Evolutionary conservation across 2,888 invertebrate species (phyloP).

Genomic region (Candidula unifasciata): DNA sequence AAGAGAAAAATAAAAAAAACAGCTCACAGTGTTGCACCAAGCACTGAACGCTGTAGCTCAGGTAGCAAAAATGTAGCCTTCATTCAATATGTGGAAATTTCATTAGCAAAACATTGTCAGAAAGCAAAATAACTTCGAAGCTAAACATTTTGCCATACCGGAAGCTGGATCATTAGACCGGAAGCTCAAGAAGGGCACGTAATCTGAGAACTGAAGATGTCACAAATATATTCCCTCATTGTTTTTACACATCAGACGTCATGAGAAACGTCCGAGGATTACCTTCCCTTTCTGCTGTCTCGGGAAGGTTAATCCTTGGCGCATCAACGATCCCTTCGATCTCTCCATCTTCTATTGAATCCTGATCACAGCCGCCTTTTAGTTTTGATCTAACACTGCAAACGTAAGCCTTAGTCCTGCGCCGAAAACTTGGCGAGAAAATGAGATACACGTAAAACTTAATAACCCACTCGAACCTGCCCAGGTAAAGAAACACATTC

Average conservation of each 20-base stretch:
- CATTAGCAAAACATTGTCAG: too few species aligned
- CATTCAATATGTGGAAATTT: too few species aligned
- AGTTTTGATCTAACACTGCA: slow-evolving; percentile 23
- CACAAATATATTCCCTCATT: too few species aligned
- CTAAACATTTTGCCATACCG: too few species aligned
- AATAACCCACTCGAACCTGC: slow-evolving; percentile 51
- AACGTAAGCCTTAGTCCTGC: slow-evolving; percentile 34
- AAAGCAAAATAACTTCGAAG: too few species aligned
- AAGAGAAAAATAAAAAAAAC: too few species aligned
- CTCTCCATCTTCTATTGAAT: slow-evolving; percentile 26
- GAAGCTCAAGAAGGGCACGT: too few species aligned
- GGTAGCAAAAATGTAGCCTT: too few species aligned
- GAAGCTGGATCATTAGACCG: too few species aligned
- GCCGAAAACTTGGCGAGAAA: slow-evolving; percentile 53
- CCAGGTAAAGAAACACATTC: slow-evolving; percentile 44
- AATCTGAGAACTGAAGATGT: too few species aligned
- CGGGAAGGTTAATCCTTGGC: slow-evolving; percentile 22
- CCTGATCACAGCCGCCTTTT: slow-evolving; percentile 18
- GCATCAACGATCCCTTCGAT: not conserved
- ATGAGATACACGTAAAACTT: slow-evolving; percentile 54
- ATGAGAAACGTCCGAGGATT: slow-evolving; percentile 35
- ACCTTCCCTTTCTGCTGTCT: not conserved
- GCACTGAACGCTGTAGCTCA: too few species aligned
- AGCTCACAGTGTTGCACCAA: too few species aligned
- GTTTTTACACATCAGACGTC: slow-evolving; percentile 39